These are phyloP conservation scores for Pogona vitticeps DNA, from an alignment of 2,113 vertebrate species.

Conservation along the genomic window DNA sequence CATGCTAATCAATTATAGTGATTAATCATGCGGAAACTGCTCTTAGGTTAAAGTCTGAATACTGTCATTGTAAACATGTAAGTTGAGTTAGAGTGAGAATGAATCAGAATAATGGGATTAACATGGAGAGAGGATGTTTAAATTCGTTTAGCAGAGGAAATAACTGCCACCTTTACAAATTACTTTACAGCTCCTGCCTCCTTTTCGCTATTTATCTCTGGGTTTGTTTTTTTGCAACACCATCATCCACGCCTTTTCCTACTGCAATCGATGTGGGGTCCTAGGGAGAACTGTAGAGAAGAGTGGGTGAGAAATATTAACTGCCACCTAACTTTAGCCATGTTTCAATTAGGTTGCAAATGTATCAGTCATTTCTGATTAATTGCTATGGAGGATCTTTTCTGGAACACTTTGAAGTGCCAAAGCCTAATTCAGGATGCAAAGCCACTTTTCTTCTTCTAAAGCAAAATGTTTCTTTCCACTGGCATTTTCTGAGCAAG, in stretches of 20 bases:
- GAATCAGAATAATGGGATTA: constrained; percentile 11
- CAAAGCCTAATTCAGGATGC: constrained; percentile 13
- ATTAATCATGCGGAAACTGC: not conserved
- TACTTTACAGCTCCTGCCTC: not conserved
- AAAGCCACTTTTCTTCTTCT: not conserved
- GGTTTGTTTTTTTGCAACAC: not conserved
- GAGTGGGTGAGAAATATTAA: not conserved
- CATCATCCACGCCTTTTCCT: not conserved
- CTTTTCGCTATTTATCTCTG: not conserved
- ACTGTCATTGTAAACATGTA: not conserved
- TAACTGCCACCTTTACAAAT: constrained; percentile 9
- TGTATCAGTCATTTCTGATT: constrained; percentile 11
- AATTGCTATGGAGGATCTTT: constrained; percentile 18
- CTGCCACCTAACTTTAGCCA: not conserved
- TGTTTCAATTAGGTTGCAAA: constrained; percentile 19
- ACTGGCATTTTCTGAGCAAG: not conserved
- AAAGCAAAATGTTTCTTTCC: not conserved
- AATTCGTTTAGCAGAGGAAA: constrained; percentile 37
- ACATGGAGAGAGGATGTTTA: not conserved
- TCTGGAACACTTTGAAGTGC: constrained; percentile 19
- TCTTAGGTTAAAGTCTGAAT: not conserved
- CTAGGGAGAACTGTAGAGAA: not conserved
- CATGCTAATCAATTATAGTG: not conserved
- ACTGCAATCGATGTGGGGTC: not conserved
- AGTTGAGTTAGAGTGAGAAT: constrained; percentile 36